These are phyloP conservation scores for Coccyzus lansbergi DNA, from an alignment of 2,797 vertebrate species.

Conservation along the genomic window DNA sequence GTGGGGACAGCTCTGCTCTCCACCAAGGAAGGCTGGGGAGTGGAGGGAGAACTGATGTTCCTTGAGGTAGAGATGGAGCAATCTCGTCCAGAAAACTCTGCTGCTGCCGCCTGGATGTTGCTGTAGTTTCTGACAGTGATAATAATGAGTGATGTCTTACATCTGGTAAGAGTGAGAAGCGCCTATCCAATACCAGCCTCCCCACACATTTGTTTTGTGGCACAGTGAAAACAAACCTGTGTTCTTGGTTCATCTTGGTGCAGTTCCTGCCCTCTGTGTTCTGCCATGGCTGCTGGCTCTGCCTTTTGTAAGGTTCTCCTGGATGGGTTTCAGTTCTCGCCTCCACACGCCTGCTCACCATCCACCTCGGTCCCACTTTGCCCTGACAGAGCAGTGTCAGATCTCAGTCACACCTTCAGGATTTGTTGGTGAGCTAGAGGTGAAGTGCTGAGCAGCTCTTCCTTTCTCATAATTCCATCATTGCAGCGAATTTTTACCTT, in stretches of 20 bases:
- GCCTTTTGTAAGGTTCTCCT: neutral
- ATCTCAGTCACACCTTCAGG: neutral
- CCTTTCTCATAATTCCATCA: neutral
- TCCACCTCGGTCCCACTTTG: neutral
- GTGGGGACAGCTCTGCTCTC: neutral
- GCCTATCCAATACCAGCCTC: neutral
- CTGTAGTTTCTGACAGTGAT: neutral
- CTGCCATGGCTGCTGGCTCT: neutral
- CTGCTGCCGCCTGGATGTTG: neutral
- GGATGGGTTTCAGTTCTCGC: neutral
- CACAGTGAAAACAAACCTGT: neutral
- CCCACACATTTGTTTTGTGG: neutral
- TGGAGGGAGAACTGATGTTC: neutral
- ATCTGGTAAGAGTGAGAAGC: fast-evolving
- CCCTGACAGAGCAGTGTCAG: neutral
- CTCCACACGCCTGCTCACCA: neutral
- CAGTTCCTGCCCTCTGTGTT: neutral
- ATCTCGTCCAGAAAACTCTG: neutral
- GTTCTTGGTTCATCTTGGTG: neutral
- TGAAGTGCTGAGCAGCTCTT: neutral
- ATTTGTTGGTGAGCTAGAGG: neutral
- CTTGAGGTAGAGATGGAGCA: neutral
- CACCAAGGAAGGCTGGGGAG: neutral
- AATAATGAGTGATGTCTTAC: neutral
- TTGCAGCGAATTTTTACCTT: neutral